These are phyloP conservation scores for Rhabdomys dilectus DNA, from an alignment of 2,113 vertebrate species.

Conservation along the genomic window DNA sequence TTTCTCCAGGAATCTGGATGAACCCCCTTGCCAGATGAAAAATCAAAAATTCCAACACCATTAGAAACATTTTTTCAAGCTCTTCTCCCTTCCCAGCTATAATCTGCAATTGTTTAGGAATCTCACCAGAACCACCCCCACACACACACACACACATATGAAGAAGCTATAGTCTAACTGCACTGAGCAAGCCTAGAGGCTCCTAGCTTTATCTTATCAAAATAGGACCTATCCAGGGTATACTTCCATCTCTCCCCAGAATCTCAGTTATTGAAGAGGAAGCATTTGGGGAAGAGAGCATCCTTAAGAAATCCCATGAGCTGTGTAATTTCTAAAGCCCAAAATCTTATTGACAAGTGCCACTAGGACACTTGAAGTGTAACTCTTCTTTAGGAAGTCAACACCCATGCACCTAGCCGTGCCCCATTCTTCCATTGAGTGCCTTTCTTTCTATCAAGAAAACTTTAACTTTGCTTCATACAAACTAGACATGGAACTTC, in stretches of 20 bases:
- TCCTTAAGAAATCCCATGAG: not conserved
- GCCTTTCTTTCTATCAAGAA: not conserved
- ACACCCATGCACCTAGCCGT: rapidly evolving
- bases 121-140: not conserved
- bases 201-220: not conserved
- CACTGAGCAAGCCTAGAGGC: too few relatives aligned
- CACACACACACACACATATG: not conserved
- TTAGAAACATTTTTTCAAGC: not conserved
- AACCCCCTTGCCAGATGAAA: not conserved
- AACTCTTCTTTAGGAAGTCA: not conserved
- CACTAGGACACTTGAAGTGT: not conserved
- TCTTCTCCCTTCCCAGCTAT: not conserved
- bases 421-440: too few relatives aligned
- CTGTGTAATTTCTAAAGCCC: not conserved
- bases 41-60: not conserved
- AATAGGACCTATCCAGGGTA: not conserved
- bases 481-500: not conserved
- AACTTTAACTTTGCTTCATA: not conserved
- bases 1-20: too few relatives aligned
- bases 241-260: too few relatives aligned
- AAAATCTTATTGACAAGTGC: too few relatives aligned
- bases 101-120: not conserved
- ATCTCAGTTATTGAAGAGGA: not conserved
- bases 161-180: too few relatives aligned
- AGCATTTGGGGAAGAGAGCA: not conserved